These are phyloP conservation scores for Stegodyphus mimosarum DNA, from an alignment of 1,140 invertebrate species.

Conservation along the genomic window DNA sequence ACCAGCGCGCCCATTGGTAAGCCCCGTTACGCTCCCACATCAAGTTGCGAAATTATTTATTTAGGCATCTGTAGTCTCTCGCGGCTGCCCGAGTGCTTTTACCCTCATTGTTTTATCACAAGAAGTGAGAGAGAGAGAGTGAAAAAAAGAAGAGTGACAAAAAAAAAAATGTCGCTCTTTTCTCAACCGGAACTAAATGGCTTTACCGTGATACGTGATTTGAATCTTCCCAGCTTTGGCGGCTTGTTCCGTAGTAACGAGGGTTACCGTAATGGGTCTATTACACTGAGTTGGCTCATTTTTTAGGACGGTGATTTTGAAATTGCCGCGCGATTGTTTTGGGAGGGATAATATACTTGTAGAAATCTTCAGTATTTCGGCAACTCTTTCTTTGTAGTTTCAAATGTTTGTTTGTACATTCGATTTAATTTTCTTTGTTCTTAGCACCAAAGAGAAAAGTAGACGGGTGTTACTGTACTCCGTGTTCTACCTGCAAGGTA, in stretches of 20 bases:
- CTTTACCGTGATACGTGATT: slow-evolving; percentile 15
- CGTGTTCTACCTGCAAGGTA: too few species aligned
- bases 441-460: too few species aligned
- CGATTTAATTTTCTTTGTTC: too few species aligned
- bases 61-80: slow-evolving; percentile 17
- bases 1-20: slow-evolving; percentile 1
- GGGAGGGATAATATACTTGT: too few species aligned
- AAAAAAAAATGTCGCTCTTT: slow-evolving; percentile 44
- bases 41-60: slow-evolving; percentile 38
- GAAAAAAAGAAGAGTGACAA: slow-evolving; percentile 7
- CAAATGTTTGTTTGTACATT: too few species aligned
- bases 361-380: too few species aligned
- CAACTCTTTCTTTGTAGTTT: too few species aligned
- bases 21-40: slow-evolving; percentile 10
- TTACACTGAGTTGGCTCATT: background rate
- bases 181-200: slow-evolving; percentile 50
- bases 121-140: background rate
- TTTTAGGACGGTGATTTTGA: background rate
- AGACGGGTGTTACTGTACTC: too few species aligned
- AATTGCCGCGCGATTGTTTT: too few species aligned
- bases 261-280: background rate
- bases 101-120: slow-evolving; percentile 43
- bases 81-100: slow-evolving; percentile 10
- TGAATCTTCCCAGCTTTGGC: slow-evolving; percentile 4
- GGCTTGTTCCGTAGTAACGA: background rate